A percentile compares a stretch with the other conserved stretches of the same genome.
Evolutionary conservation across 2,797 vertebrate genomes (phyloP).

Genomic region (Cichlasoma orientale): DNA sequence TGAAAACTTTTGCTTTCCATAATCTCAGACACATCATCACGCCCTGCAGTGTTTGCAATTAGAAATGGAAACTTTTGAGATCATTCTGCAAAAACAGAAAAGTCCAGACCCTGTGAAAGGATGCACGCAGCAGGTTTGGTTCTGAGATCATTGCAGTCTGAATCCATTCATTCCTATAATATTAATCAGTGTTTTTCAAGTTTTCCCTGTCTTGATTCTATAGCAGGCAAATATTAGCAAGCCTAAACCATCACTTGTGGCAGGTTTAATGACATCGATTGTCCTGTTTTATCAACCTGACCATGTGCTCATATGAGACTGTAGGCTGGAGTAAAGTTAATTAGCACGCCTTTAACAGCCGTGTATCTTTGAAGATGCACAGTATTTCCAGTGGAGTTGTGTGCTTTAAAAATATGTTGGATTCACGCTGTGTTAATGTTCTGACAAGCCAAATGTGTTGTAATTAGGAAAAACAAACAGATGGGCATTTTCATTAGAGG

Average conservation of each 20-base stretch:
- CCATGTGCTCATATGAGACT: neutral
- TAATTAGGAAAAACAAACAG: constrained; percentile 68
- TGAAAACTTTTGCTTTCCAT: neutral
- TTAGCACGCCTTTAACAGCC: constrained; percentile 6
- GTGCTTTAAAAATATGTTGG: constrained; percentile 51
- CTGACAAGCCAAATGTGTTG: constrained; percentile 62
- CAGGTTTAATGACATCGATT: neutral
- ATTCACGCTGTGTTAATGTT: constrained; percentile 59
- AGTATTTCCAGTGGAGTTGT: constrained; percentile 34
- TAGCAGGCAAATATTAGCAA: neutral
- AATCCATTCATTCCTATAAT: neutral
- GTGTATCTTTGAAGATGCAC: constrained; percentile 18
- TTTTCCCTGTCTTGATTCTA: neutral
- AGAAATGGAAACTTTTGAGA: neutral
- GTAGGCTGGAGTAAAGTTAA: neutral
- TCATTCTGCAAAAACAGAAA: neutral
- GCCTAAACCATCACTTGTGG: neutral
- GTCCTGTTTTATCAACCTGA: neutral
- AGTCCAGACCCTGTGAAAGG: neutral
- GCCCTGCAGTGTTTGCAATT: neutral
- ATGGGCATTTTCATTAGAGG: constrained; percentile 62
- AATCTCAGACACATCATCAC: neutral
- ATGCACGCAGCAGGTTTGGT: neutral
- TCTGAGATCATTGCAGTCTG: neutral
- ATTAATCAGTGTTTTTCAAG: neutral